Evolutionary conservation across 2,888 invertebrate genomes (phyloP).

Genomic region (Acrobasis consociella): DNA sequence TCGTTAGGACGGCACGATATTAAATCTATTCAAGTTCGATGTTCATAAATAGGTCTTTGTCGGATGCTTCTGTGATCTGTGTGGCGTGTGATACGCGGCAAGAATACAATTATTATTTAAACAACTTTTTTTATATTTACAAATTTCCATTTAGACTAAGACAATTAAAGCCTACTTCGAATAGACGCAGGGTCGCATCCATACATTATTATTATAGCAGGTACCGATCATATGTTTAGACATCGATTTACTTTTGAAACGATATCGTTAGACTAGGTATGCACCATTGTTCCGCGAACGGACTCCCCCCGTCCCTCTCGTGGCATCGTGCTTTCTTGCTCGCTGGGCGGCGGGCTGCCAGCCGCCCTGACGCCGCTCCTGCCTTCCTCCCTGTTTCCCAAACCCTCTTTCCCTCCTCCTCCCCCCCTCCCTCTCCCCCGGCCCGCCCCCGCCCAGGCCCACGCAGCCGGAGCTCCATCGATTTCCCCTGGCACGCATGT

Average conservation of each 20-base stretch:
- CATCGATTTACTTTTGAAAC: conserved; percentile 61
- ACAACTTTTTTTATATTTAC: conserved; percentile 73
- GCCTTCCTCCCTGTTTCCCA: conserved; percentile 24
- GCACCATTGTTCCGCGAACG: conserved; percentile 75
- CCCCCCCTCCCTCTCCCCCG: conserved; percentile 34
- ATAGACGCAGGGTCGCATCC: conserved; percentile 81
- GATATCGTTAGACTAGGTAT: conserved; percentile 70
- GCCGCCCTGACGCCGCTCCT: conserved; percentile 37
- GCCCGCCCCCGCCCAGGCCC: conserved; percentile 42
- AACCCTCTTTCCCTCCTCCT: conserved; percentile 11
- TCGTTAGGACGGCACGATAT: conserved; percentile 83
- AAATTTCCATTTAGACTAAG: conserved; percentile 81
- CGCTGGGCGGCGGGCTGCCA: conserved; percentile 30
- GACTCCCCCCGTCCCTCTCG: conserved; percentile 41
- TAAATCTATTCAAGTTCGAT: conserved; percentile 81
- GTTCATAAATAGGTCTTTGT: conserved; percentile 74
- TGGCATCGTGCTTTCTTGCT: conserved; percentile 34
- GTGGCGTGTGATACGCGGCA: conserved; percentile 61
- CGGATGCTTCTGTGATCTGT: conserved; percentile 52
- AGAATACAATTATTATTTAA: conserved; percentile 53
- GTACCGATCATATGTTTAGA: conserved; percentile 77
- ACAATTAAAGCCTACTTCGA: conserved; percentile 81
- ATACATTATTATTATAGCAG: conserved; percentile 78
- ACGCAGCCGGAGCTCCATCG: conserved; percentile 52
- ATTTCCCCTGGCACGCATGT: conserved; percentile 53